Percentiles rank a stretch among this genome's conserved stretches.
Conservation (phyloP, 1,140 invertebrate genomes). For the Tetramorium alpestre region DNA sequence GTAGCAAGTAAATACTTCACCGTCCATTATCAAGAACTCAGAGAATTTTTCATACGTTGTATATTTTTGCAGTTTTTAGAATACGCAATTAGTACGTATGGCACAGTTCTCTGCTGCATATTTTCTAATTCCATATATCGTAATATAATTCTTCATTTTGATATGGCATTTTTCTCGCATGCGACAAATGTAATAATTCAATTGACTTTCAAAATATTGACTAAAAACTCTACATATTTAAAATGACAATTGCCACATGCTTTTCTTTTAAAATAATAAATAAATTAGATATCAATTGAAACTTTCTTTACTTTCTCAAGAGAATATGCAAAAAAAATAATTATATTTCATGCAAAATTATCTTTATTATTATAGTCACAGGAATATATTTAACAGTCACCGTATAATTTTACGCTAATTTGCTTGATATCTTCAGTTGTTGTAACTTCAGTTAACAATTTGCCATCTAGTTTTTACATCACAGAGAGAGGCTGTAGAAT, state of each 20-base stretch:
- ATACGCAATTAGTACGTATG: neutral
- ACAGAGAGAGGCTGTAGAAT: slow-evolving; percentile 58
- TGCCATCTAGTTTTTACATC: slow-evolving; percentile 41
- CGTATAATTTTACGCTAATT: neutral
- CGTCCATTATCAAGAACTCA: slow-evolving; percentile 27
- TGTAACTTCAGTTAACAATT: slow-evolving; percentile 35
- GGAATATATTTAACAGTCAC: neutral
- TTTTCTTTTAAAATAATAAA: neutral
- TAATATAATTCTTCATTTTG: slow-evolving; percentile 1
- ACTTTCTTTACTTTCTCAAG: neutral
- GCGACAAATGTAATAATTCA: neutral
- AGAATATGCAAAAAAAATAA: neutral
- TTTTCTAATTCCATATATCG: slow-evolving; percentile 3
- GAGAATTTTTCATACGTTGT: slow-evolving; percentile 12
- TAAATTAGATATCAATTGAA: neutral
- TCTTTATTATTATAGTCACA: neutral
- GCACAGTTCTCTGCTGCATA: neutral
- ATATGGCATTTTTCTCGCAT: neutral
- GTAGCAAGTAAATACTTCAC: slow-evolving; percentile 32
- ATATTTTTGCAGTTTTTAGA: slow-evolving; percentile 49
- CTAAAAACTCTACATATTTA: neutral
- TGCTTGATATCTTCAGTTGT: neutral
- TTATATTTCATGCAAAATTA: neutral
- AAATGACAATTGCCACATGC: slow-evolving; percentile 15
- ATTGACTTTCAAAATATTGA: neutral